Evolutionary conservation across 1,140 invertebrate genomes (phyloP).

Genomic region (Heliconius himera): DNA sequence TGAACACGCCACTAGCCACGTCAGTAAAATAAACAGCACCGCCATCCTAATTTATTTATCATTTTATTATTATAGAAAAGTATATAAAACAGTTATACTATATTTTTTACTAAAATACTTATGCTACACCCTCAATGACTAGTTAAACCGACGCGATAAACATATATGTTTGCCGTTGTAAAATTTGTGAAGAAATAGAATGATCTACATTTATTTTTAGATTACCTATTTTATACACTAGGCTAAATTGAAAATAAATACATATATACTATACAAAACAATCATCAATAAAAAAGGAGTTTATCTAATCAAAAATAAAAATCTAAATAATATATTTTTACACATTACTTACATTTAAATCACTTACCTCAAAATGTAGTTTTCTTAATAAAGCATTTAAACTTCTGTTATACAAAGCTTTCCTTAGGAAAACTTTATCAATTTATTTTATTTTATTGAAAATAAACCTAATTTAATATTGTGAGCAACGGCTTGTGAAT

Average conservation of each 20-base stretch:
- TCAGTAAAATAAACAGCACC: conserved; percentile 39
- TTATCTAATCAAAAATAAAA: not conserved
- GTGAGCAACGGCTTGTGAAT: not conserved
- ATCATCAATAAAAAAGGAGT: not conserved
- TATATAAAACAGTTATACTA: not conserved
- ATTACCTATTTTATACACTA: not conserved
- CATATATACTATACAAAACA: not conserved
- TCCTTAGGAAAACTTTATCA: not conserved
- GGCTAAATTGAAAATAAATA: not conserved
- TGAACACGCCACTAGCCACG: conserved; percentile 39
- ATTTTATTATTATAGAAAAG: too few species aligned
- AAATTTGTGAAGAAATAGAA: not conserved
- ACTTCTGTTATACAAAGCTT: not conserved
- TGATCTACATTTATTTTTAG: not conserved
- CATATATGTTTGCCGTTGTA: not conserved
- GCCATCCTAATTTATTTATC: conserved; percentile 41
- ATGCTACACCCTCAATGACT: not conserved
- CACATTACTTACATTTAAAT: not conserved
- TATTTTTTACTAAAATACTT: not conserved
- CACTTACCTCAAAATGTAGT: conserved; percentile 17
- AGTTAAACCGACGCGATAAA: not conserved
- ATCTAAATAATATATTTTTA: not conserved
- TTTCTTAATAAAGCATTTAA: not conserved
- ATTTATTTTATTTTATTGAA: not conserved
- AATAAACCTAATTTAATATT: not conserved